A percentile compares a stretch with the other conserved stretches of the same genome.
phyloP scores from a whole-genome alignment of 2,113 vertebrate genomes.

The Neolamprologus kungweensis region DNA sequence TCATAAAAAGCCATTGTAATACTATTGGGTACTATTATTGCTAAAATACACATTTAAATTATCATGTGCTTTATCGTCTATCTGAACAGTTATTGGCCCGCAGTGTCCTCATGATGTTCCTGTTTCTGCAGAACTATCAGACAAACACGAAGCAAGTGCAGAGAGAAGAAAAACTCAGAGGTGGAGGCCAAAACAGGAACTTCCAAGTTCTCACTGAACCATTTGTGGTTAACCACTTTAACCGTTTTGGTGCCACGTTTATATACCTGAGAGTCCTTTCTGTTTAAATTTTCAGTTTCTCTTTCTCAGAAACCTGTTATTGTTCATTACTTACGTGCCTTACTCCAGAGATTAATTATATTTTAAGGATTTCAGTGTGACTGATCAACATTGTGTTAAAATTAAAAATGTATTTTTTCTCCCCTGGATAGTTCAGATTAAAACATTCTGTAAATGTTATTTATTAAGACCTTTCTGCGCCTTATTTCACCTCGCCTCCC shows the following conservation, averaged over 20 bases:
- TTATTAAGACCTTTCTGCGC: background rate
- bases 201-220: background rate
- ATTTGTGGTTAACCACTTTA: background rate
- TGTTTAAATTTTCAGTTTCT: background rate
- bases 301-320: background rate
- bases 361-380: background rate
- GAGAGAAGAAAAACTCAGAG: background rate
- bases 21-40: background rate
- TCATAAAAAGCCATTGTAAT: background rate
- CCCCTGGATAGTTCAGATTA: background rate
- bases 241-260: background rate
- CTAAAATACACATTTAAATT: background rate
- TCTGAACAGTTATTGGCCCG: background rate
- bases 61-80: background rate
- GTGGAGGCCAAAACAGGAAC: background rate
- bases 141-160: background rate
- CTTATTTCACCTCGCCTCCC: background rate
- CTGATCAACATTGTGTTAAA: background rate
- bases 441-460: background rate
- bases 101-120: background rate
- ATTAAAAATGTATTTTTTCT: background rate
- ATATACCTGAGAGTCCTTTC: background rate
- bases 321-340: background rate
- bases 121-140: background rate
- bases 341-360: background rate